A percentile compares a stretch with the other conserved stretches of the same genome.
Evolutionary conservation across 2,113 vertebrate species (phyloP).

Genomic region (Nannospalax galili): DNA sequence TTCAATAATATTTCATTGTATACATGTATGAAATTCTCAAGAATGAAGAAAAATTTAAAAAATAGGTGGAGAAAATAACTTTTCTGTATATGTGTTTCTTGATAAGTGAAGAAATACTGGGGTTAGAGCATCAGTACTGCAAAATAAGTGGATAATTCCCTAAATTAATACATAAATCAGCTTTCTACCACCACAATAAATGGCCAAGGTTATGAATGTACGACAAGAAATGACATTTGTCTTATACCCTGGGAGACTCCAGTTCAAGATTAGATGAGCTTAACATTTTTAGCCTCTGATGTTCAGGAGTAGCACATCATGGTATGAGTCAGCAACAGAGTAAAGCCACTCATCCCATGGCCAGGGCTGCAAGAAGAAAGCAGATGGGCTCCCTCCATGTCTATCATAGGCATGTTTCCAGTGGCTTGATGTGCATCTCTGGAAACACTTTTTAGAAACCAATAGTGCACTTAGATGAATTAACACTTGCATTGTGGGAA

Average conservation of each 20-base stretch:
- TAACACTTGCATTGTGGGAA: neutral
- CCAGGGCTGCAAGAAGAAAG: neutral
- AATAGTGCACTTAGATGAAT: neutral
- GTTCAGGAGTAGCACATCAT: rapidly evolving
- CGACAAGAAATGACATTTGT: neutral
- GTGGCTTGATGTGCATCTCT: neutral
- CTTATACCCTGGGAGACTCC: too few relatives aligned
- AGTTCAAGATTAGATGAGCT: neutral
- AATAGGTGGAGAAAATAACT: neutral
- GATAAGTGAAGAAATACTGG: neutral
- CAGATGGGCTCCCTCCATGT: neutral
- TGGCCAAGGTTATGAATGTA: neutral
- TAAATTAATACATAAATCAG: neutral
- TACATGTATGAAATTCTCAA: neutral
- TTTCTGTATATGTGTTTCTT: neutral
- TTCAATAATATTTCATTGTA: neutral
- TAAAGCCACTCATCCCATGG: neutral
- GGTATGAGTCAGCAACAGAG: neutral
- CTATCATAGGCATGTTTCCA: too few relatives aligned
- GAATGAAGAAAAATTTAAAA: neutral
- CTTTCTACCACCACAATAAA: neutral
- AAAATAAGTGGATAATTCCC: neutral
- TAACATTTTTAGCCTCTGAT: neutral
- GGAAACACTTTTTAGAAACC: too few relatives aligned
- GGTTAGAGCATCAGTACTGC: neutral